Evolutionary conservation across 1,140 invertebrate species (phyloP), one percentile per base, ranked within the genome.

Genomic region (Cepaea nemoralis): DNA sequence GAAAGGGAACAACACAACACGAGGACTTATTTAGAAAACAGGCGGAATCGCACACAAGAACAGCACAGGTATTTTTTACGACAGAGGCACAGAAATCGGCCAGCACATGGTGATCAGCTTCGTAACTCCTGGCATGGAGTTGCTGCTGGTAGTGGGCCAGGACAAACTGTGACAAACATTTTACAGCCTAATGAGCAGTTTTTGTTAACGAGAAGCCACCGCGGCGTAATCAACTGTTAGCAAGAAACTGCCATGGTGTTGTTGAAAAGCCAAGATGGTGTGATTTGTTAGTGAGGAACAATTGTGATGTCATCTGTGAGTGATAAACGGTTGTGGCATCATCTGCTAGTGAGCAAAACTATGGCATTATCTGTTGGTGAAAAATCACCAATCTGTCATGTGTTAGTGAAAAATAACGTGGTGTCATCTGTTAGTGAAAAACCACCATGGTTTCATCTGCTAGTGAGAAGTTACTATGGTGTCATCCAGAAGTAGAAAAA

Each of bases 61-160:
- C 75, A 77, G 55, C 75, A 77, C 19, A 39, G 63, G 37, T 79
- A 79, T 79, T 79, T 79, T 31, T 48, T 79, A 67, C 8, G 77
- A 48, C 59, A 79, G 31, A 39, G 77, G 45, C 22, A 45, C 31
- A 69, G 77, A 45, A 35, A 1, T 45, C 37, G 5, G 33, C 31
- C 22, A 27, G 16, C 10, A 39, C 55, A 77, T 19, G 31, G 50
- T 35, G 14, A 2, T 35, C 33, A 40, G 10, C n/a, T 10, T 1
- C 50, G 3, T 0, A 63, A 3, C 12, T 35, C 39, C 33, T 22
- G 33, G 55, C 55, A 77, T 63, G 71, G 71, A 5, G 42, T 74
- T 74, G 27, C 31, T 27, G 71, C 71, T 45, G 71, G 31, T 42
- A 31, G 48, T 27, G 48, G 48, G 42, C 71, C 40, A n/a, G 71